These are phyloP conservation scores for Empidonax alnorum DNA, from an alignment of 2,113 vertebrate species.

Conservation along the genomic window DNA sequence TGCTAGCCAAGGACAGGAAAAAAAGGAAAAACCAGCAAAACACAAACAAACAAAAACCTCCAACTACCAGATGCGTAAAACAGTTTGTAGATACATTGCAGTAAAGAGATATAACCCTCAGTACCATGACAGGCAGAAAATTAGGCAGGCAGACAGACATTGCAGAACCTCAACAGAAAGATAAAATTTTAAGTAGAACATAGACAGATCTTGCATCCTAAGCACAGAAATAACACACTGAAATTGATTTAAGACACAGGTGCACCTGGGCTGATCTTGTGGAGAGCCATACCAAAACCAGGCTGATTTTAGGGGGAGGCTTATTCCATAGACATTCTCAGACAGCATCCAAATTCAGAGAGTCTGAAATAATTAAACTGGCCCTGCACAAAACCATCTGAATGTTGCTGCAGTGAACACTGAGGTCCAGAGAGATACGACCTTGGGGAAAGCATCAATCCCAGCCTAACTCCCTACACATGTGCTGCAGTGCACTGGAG, in stretches of 20 bases:
- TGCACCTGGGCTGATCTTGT: background rate
- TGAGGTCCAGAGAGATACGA: background rate
- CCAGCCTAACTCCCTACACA: background rate
- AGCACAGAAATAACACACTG: background rate
- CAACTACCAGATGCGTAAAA: rapidly evolving
- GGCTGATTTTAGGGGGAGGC: background rate
- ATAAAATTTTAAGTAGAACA: background rate
- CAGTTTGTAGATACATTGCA: background rate
- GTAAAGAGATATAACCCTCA: background rate
- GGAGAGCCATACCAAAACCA: background rate
- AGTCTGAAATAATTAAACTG: background rate
- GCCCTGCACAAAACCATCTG: background rate
- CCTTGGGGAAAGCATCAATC: background rate
- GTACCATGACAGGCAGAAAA: background rate
- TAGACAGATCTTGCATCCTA: background rate
- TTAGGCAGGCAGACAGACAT: background rate
- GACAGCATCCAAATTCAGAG: background rate
- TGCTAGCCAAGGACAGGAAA: background rate
- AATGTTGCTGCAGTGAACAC: background rate
- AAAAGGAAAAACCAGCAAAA: background rate
- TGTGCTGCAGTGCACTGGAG: rapidly evolving
- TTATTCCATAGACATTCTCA: background rate
- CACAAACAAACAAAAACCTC: background rate
- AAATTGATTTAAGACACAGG: background rate
- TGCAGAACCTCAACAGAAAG: background rate